These are phyloP conservation scores for Alectoris magna DNA, from an alignment of 2,797 vertebrate genomes.

Conservation along the genomic window DNA sequence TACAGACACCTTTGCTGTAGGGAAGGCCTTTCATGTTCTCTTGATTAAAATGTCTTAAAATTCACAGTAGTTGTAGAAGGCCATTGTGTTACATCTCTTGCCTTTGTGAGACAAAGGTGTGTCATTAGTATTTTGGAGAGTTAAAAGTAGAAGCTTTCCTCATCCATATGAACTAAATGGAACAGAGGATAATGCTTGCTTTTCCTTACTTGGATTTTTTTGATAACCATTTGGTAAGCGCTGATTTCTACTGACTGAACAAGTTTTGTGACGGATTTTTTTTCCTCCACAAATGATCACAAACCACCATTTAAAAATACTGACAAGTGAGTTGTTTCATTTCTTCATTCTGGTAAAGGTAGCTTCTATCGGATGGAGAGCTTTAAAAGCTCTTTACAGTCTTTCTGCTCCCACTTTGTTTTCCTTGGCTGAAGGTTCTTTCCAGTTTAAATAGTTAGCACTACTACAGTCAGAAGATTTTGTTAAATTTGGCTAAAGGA, in stretches of 20 bases:
- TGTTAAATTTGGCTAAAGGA: background rate
- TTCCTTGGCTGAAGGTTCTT: background rate
- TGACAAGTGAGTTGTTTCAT: background rate
- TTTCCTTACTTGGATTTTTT: background rate
- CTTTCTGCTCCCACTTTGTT: background rate
- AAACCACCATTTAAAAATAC: background rate
- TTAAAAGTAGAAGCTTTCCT: background rate
- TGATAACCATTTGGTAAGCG: background rate
- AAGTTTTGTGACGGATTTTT: background rate
- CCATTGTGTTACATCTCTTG: background rate
- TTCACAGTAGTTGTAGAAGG: background rate
- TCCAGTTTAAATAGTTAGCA: background rate
- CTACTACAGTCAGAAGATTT: background rate
- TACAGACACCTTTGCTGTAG: background rate
- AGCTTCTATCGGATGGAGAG: background rate
- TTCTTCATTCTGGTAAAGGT: background rate
- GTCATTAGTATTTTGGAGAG: background rate
- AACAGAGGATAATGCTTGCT: background rate
- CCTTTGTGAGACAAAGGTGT: background rate
- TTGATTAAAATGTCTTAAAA: background rate
- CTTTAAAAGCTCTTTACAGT: background rate
- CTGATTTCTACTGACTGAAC: background rate
- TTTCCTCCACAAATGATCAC: fast-evolving
- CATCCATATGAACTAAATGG: background rate
- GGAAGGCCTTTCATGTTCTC: background rate